These are phyloP conservation scores for Machimus rusticus DNA, from an alignment of 2,888 invertebrate genomes.

Conservation along the genomic window DNA sequence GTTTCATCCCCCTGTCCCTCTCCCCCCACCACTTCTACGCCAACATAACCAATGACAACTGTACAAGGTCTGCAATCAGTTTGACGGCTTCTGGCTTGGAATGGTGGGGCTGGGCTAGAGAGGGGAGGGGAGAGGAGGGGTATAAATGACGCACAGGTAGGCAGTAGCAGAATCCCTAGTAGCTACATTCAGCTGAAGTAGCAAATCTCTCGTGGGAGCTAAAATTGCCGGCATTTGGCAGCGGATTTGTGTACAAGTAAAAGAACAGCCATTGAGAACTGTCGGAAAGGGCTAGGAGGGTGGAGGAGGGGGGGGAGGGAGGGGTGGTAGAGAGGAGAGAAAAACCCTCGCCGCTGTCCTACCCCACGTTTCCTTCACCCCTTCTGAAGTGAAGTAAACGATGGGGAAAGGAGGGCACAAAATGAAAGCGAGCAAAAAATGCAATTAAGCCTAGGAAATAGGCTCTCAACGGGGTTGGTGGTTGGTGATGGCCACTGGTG, in stretches of 20 bases:
- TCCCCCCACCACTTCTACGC: not conserved
- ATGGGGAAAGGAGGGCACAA: not conserved
- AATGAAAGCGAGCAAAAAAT: conserved; percentile 5
- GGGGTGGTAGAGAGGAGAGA: not conserved
- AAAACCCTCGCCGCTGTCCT: not conserved
- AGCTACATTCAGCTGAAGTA: not conserved
- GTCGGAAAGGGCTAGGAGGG: too few relatives aligned
- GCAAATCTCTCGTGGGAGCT: not conserved
- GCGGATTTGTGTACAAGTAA: not conserved
- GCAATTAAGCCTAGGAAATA: conserved; percentile 18
- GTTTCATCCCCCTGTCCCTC: not conserved
- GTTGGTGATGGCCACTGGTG: not conserved
- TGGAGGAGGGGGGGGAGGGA: too few relatives aligned
- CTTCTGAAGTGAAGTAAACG: not conserved
- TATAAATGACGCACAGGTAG: not conserved
- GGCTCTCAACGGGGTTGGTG: not conserved
- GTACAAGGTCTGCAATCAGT: not conserved
- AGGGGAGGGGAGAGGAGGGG: not conserved
- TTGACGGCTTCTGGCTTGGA: not conserved
- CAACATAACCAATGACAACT: not conserved
- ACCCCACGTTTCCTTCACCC: not conserved
- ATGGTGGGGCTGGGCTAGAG: not conserved
- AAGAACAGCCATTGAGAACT: not conserved
- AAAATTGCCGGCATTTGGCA: not conserved
- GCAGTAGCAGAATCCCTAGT: not conserved